These are phyloP conservation scores for Vulpes vulpes DNA, from an alignment of 2,113 vertebrate genomes.

Conservation along the genomic window DNA sequence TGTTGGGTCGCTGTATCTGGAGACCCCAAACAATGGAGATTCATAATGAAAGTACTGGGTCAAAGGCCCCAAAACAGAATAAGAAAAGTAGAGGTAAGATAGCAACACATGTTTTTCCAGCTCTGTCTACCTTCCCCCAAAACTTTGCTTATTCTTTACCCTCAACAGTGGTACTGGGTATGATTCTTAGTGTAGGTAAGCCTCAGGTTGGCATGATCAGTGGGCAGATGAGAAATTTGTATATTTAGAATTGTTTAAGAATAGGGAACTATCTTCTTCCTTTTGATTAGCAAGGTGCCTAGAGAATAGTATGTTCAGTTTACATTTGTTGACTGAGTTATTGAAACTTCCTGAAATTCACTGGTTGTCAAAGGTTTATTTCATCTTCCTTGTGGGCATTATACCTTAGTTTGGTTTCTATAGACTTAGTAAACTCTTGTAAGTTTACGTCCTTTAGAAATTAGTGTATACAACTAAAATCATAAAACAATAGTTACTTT, in stretches of 20 bases:
- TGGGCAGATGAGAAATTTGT: not conserved
- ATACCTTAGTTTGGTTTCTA: not conserved
- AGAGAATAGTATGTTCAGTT: not conserved
- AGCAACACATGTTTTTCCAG: not conserved
- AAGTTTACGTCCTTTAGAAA: slow-evolving; percentile 26
- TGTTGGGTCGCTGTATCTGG: not conserved
- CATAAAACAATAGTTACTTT: not conserved
- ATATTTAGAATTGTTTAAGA: not conserved
- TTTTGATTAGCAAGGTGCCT: not conserved
- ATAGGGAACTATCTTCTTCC: not conserved
- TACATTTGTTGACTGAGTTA: not conserved
- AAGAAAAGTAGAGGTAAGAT: not conserved
- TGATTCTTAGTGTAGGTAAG: not conserved
- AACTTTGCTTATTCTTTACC: not conserved
- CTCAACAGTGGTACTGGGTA: not conserved
- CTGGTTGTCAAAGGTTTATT: not conserved
- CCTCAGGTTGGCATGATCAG: not conserved
- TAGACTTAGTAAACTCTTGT: not conserved
- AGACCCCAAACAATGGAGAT: not conserved
- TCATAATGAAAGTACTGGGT: not conserved
- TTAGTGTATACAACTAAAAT: not conserved
- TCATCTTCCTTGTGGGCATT: not conserved
- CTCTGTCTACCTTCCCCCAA: not conserved
- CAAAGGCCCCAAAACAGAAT: not conserved
- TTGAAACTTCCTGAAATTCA: not conserved